phyloP scores from a whole-genome alignment of 2,113 vertebrate genomes.

The Bufo gargarizans region DNA sequence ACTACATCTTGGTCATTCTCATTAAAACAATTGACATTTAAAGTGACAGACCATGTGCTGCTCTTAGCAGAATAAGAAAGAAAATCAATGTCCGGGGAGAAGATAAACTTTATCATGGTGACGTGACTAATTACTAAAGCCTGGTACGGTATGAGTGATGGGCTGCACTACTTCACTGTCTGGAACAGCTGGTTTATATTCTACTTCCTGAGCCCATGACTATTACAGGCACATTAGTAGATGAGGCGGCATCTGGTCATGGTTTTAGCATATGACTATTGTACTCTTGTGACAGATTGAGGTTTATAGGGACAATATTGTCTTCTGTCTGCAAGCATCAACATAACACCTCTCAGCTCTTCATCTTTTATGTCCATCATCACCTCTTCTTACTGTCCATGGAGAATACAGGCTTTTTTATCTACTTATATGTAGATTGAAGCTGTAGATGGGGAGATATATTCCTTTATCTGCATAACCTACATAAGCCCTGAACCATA shows the following conservation, averaged over 20 bases:
- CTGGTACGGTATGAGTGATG: not conserved
- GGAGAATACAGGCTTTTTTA: not conserved
- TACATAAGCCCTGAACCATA: not conserved
- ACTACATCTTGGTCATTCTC: not conserved
- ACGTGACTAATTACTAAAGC: not conserved
- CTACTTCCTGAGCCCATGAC: not conserved
- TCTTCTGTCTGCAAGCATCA: conserved; percentile 31
- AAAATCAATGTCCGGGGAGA: not conserved
- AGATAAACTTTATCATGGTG: not conserved
- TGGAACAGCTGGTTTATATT: conserved; percentile 32
- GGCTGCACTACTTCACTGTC: not conserved
- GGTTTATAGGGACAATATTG: conserved; percentile 33
- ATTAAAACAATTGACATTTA: conserved; percentile 29
- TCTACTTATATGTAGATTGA: not conserved
- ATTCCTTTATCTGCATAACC: not conserved
- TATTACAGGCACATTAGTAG: conserved; percentile 28
- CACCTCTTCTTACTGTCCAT: not conserved
- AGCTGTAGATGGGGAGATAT: not conserved
- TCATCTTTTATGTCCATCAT: not conserved
- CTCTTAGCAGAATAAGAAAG: conserved; percentile 6
- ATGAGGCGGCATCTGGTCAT: conserved; percentile 26
- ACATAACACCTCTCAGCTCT: conserved; percentile 4
- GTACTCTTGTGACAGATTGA: conserved; percentile 11
- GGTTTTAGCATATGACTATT: conserved; percentile 3
- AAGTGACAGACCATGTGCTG: conserved; percentile 12